Evolutionary conservation across 2,797 vertebrate genomes (phyloP), one percentile per base, ranked within the genome.

Genomic region (Mastacembelus armatus): DNA sequence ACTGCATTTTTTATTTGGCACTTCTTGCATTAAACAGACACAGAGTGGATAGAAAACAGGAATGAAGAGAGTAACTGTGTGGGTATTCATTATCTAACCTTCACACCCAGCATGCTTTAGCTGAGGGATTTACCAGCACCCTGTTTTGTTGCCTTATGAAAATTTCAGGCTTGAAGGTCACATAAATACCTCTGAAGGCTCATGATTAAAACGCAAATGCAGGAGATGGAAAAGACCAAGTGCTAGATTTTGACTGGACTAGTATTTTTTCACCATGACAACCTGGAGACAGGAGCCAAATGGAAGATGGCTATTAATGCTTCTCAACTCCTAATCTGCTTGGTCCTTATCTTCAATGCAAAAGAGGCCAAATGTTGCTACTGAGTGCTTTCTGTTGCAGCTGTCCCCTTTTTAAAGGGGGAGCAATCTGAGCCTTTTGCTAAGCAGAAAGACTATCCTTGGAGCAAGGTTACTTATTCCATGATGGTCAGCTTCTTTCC

Each of bases 381-480:
- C 66, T 51, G 76, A 83, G 71, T 71, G 78, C 63, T 79, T 71
- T 76, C 65, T 69, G 80, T 68, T 66, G 75, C 70, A 74, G 68
- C 57, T 51, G 16, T 61, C 69, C 75, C 50, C 44, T 87, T 85
- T 81, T 87, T 85, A 81, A 63, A 85, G 50, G 62, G 76, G 65
- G 76, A 84, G 86, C 86, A 85, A 63, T 87, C 80, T 44, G 74
- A 77, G 75, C 74, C 74, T 70, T 81, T 78, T 80, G 75, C 80
- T 27, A 51, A 78, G 67, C 77, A 91, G 85, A 89, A 89, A 88
- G 74, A 62, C 75, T 86, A 78, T 74, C 85, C 87, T 90, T 86
- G 78, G 56, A 83, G 86, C 81, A 89, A 88, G 85, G 86, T 87
- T 90, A 88, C 80, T 74, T 77, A 77, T 56, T 44, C 81, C 72